Evolutionary conservation across 1,140 invertebrate genomes (phyloP).

Genomic region (Lamellibrachia luymesi): DNA sequence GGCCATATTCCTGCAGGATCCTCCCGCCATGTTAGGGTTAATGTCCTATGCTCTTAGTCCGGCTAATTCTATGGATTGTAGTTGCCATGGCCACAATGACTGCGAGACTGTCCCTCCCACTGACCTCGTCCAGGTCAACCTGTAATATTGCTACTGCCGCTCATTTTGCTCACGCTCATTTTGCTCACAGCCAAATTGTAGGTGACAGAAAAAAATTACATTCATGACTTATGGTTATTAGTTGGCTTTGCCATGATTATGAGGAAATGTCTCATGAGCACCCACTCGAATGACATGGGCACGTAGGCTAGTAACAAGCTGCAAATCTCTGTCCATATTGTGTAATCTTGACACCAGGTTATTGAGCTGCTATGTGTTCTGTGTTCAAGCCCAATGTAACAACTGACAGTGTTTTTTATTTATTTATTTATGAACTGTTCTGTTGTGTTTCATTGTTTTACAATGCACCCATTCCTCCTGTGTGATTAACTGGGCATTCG

Average conservation of each 20-base stretch:
- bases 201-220: neutral
- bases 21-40: neutral
- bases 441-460: too few species aligned
- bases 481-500: too few species aligned
- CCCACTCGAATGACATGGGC: neutral
- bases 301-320: neutral
- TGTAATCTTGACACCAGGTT: neutral
- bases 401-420: neutral
- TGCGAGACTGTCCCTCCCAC: neutral
- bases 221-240: conserved; percentile 1
- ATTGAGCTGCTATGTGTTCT: neutral
- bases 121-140: neutral
- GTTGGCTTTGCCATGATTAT: neutral
- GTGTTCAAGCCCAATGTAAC: neutral
- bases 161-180: neutral
- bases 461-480: neutral
- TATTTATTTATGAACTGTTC: neutral
- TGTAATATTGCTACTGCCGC: neutral
- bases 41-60: neutral
- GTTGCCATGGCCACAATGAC: neutral
- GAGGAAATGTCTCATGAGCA: neutral
- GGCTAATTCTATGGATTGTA: neutral
- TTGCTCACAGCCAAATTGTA: neutral
- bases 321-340: neutral
- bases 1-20: neutral